Evolutionary conservation across 23 tunicate species (phyloP).

Genomic region (Styela clava): DNA sequence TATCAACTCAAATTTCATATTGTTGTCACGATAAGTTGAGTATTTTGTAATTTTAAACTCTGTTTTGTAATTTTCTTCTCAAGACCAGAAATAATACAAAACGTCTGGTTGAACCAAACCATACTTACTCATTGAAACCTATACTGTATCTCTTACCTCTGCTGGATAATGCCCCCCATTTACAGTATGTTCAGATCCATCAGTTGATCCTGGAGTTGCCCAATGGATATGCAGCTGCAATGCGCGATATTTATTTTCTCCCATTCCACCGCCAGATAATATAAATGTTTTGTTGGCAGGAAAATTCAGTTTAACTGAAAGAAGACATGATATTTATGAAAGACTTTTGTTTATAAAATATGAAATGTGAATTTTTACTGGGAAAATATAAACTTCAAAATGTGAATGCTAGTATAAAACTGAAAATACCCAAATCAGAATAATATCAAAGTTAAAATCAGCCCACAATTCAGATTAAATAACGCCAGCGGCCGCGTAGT

Average conservation of each 20-base stretch:
- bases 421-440: too few relatives aligned
- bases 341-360: not conserved
- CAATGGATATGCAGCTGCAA: conserved; percentile 95
- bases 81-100: too few relatives aligned
- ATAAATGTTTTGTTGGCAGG: conserved; percentile 40
- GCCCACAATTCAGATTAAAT: too few relatives aligned
- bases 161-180: conserved; percentile 70
- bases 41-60: too few relatives aligned
- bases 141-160: conserved; percentile 46
- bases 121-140: too few relatives aligned
- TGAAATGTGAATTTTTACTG: too few relatives aligned
- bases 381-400: too few relatives aligned
- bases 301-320: conserved; percentile 56
- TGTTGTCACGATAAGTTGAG: not conserved
- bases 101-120: too few relatives aligned
- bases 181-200: conserved; percentile 85
- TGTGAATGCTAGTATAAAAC: too few relatives aligned
- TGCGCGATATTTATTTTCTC: conserved; percentile 41
- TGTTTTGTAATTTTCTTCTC: too few relatives aligned
- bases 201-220: conserved; percentile 35
- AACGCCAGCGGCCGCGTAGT: too few relatives aligned
- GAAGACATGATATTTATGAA: not conserved
- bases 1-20: not conserved
- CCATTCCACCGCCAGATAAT: conserved; percentile 47
- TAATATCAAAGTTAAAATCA: too few relatives aligned